Percentiles rank a stretch among this genome's conserved stretches.
These are phyloP conservation scores for Cydia splendana DNA, from an alignment of 1,140 invertebrate genomes.

Conservation along the genomic window DNA sequence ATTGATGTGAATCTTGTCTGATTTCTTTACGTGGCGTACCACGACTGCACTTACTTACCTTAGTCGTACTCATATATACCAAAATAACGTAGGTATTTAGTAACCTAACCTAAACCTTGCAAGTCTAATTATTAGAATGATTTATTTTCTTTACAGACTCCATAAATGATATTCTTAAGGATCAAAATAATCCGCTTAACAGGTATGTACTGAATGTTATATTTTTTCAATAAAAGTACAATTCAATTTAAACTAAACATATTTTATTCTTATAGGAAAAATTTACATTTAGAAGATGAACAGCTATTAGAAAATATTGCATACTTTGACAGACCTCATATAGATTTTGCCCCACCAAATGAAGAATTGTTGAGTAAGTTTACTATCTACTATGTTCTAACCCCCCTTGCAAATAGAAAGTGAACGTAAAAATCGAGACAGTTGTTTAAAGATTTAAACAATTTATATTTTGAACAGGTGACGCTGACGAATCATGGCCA, in stretches of 20 bases:
- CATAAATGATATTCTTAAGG: not conserved
- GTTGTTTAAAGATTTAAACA: constrained; percentile 11
- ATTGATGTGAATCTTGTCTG: not conserved
- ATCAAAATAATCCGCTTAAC: not conserved
- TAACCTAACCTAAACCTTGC: too few species aligned
- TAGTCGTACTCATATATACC: not conserved
- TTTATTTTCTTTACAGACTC: not conserved
- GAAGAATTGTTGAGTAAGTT: constrained; percentile 59
- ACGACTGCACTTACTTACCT: not conserved
- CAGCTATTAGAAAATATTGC: not conserved
- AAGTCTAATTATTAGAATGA: too few species aligned
- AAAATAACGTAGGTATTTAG: not conserved
- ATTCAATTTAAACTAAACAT: not conserved
- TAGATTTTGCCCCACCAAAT: constrained; percentile 53
- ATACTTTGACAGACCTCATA: constrained; percentile 33
- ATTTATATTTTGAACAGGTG: constrained; percentile 46
- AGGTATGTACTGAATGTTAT: not conserved
- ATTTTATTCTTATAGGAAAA: not conserved
- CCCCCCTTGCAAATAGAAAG: not conserved
- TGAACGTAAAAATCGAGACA: not conserved
- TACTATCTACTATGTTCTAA: not conserved
- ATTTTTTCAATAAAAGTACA: not conserved
- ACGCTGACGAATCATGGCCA: constrained; percentile 66
- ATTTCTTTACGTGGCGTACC: not conserved
- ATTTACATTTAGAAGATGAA: not conserved